Percentiles rank a stretch among this genome's conserved stretches.
Evolutionary conservation across 37 sponge, comb jelly and placozoan species (phyloP).

Genomic region (Hexactinellida sp.): DNA sequence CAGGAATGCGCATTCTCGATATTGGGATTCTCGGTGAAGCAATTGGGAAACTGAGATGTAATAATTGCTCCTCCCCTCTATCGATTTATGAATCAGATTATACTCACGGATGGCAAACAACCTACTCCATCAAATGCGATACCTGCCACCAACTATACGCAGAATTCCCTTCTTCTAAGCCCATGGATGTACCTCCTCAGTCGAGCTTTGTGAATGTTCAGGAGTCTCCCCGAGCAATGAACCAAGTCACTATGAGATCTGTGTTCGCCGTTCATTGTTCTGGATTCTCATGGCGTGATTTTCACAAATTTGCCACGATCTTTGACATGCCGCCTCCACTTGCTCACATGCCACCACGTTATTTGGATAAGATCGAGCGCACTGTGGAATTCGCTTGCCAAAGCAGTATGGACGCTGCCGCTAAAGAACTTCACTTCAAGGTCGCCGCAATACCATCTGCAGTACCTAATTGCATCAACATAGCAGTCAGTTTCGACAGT

Average conservation of each 20-base stretch:
- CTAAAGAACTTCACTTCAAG: background rate
- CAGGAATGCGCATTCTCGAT: background rate
- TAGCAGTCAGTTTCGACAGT: background rate
- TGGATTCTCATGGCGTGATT: background rate
- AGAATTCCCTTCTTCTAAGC: background rate
- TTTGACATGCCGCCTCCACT: background rate
- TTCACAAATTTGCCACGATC: background rate
- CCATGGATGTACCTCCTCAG: background rate
- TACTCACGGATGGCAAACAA: background rate
- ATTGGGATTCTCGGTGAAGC: background rate
- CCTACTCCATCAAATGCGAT: background rate
- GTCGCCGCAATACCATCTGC: background rate
- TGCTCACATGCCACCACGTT: background rate
- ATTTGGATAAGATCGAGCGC: background rate
- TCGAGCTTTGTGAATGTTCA: background rate
- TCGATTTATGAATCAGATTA: background rate
- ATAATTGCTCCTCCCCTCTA: background rate
- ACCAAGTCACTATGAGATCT: background rate
- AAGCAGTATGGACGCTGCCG: background rate
- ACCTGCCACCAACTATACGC: background rate
- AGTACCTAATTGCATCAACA: background rate
- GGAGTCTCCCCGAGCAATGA: background rate
- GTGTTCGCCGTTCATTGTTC: background rate
- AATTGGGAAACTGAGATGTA: background rate
- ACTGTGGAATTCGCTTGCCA: background rate